Percentiles rank a stretch among this genome's conserved stretches.
Conservation (phyloP, 2,888 invertebrate genomes). For the Hyposoter dolosus region DNA sequence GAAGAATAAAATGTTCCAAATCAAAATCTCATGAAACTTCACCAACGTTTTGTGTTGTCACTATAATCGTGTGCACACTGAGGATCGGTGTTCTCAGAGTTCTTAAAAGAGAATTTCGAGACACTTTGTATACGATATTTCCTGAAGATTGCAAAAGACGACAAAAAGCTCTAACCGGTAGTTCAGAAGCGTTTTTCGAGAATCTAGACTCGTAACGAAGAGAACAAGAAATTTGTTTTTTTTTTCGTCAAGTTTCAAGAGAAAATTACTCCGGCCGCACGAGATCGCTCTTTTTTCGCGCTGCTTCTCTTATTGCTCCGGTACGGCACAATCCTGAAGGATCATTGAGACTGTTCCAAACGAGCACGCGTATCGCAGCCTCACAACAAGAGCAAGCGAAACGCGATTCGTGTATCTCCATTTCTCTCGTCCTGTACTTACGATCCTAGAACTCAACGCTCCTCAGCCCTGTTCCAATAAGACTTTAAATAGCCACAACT, state of each 20-base stretch:
- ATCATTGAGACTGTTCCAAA: neutral
- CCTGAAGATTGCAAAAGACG: conserved; percentile 11
- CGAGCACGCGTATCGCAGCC: neutral
- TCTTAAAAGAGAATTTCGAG: neutral
- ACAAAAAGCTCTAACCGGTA: neutral
- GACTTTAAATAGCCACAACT: neutral
- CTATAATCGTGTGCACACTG: no score
- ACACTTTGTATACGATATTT: neutral
- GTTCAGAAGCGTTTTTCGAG: neutral
- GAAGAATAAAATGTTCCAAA: no score
- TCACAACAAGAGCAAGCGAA: conserved; percentile 5
- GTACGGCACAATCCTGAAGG: conserved; percentile 37
- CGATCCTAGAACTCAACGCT: neutral
- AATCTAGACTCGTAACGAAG: neutral
- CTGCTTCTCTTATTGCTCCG: conserved; percentile 40
- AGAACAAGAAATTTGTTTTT: conserved; percentile 42
- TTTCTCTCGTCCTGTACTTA: conserved; percentile 7
- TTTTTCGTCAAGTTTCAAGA: conserved; percentile 24
- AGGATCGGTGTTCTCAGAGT: no score
- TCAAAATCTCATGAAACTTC: no score
- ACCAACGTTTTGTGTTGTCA: no score
- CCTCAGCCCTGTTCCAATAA: neutral
- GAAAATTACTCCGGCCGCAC: conserved; percentile 60
- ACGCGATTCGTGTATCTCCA: neutral
- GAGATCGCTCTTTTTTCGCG: conserved; percentile 21